A percentile compares a stretch with the other conserved stretches of the same genome.
Evolutionary conservation across 2,113 vertebrate species (phyloP).

Genomic region (Blennius ocellaris): DNA sequence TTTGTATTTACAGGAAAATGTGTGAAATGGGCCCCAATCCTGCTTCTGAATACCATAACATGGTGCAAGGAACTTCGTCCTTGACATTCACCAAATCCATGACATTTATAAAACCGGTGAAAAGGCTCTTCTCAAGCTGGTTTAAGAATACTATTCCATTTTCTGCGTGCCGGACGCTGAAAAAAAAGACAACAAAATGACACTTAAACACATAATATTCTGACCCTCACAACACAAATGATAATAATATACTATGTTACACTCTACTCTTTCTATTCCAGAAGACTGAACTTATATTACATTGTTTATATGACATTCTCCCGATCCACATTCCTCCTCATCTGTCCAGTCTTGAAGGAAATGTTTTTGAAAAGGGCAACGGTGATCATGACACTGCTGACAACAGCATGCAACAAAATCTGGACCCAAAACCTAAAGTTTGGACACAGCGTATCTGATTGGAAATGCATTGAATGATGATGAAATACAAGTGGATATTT

Average conservation of each 20-base stretch:
- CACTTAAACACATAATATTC: conserved; percentile 54
- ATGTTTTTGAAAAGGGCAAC: conserved; percentile 26
- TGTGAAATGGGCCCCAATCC: conserved; percentile 36
- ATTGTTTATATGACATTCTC: conserved; percentile 83
- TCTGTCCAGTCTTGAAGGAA: conserved; percentile 19
- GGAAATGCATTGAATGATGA: too few species aligned
- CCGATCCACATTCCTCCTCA: conserved; percentile 27
- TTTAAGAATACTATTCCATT: conserved; percentile 59
- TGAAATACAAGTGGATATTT: too few species aligned
- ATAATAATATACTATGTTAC: conserved; percentile 76
- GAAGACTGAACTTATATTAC: conserved; percentile 81
- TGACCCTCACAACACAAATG: conserved; percentile 85
- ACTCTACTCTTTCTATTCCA: conserved; percentile 30
- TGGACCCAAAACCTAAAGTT: not conserved
- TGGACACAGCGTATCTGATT: not conserved
- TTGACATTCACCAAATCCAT: conserved; percentile 49
- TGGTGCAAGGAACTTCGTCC: conserved; percentile 18
- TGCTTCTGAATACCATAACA: conserved; percentile 48
- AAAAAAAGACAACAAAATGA: conserved; percentile 84
- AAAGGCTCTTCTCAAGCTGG: conserved; percentile 48
- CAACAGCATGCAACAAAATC: not conserved
- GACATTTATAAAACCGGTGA: conserved; percentile 39
- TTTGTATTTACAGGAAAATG: conserved; percentile 36
- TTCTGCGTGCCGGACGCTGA: conserved; percentile 84
- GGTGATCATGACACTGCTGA: conserved; percentile 11